phyloP scores from a whole-genome alignment of 2,888 invertebrate species.

The Hyposoter dolosus region DNA sequence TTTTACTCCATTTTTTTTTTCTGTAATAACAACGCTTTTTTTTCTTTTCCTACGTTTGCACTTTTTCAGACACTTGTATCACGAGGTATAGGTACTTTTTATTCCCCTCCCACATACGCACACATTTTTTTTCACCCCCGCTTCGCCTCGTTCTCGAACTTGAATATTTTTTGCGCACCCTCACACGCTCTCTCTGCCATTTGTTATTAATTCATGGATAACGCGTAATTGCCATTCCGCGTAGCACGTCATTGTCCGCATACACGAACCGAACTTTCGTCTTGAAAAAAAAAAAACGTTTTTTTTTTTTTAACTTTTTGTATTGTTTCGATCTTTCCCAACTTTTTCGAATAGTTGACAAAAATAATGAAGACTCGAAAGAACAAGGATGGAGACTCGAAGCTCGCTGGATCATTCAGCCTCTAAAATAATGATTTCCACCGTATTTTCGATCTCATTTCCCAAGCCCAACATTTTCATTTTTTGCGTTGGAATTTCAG shows the following conservation, averaged over 20 bases:
- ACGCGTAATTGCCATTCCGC: constrained; percentile 41
- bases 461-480: background rate
- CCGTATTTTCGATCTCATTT: background rate
- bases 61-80: constrained; percentile 70
- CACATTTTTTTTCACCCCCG: constrained; percentile 67
- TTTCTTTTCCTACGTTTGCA: constrained; percentile 52
- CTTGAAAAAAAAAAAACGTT: background rate
- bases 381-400: constrained; percentile 14
- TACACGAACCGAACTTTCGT: background rate
- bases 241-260: constrained; percentile 13
- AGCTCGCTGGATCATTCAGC: constrained; percentile 2
- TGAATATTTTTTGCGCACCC: background rate
- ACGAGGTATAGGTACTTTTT: constrained; percentile 71
- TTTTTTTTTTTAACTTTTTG: background rate
- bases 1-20: constrained; percentile 60
- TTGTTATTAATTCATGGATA: constrained; percentile 39
- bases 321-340: background rate
- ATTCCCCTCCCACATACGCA: constrained; percentile 42
- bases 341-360: background rate
- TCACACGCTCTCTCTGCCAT: constrained; percentile 1
- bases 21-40: constrained; percentile 69
- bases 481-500: background rate
- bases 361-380: background rate
- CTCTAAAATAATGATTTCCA: background rate
- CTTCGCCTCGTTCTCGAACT: constrained; percentile 17